Base-by-base conservation (phyloP, 2,888 invertebrate species). In the Drosophila putrida region DNA sequence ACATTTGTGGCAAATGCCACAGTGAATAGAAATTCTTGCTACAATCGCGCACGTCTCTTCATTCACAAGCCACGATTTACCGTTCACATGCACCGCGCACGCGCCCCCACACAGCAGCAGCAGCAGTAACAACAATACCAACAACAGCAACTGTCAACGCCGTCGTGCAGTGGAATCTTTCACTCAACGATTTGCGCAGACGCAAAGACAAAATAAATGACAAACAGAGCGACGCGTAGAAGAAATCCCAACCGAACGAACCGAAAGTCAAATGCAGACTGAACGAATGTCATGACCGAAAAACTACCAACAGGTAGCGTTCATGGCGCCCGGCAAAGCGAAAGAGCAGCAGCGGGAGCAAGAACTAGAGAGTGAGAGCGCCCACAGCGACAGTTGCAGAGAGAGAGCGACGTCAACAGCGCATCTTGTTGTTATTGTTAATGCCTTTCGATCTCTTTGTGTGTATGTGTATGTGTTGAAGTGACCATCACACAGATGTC, bases 281-380 rank as follows among this genome's bases (percentile, higher is more conserved):
- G 90, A 86, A 80, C 86, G 86, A 90, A 91, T 90, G 91, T 90
- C 90, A 90, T 81, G 90, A 89, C 79, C 90, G 89, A 77, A 80
- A 80, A 74, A 63, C 63, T 54, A 50, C 54, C 71, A 70, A 47
- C 80, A 71, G 77, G 77, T 80, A 51, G 64, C 41, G 28, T 43
- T 54, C 75, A 49, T 43, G 54, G 57, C 54, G 28, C 27, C 38
- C 28, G 41, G 28, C 43, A 43, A 27, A 50, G 38, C 44, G 39
- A 62, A 36, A 58, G 68, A 13, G 44, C 46, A 36, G 3, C 20
- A 20, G 20, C 20, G 20, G 20, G 20, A 20, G 20, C 20, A 36
- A 58, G 68, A 13, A 43, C 46, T 36, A 60, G 41, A 11, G 27
- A 50, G 63, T 36, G 43, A 39, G 38, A 38, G 33, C 15, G 53